Evolutionary conservation across 2,888 invertebrate species (phyloP).

Genomic region (Chirona hameri): DNA sequence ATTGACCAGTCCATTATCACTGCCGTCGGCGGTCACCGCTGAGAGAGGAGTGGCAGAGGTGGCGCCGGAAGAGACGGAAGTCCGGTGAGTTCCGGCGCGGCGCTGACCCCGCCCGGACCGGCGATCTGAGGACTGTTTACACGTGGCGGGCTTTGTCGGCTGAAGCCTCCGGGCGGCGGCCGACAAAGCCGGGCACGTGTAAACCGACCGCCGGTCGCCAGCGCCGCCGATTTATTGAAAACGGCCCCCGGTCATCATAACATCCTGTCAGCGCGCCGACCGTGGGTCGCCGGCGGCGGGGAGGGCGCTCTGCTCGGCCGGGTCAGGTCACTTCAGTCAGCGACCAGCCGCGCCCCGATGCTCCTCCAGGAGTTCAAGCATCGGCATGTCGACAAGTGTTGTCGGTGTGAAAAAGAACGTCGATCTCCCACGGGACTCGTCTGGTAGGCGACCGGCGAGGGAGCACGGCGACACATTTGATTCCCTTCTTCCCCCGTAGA

Average conservation of each 20-base stretch:
- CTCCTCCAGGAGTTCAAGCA: too few relatives aligned
- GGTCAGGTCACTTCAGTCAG: neutral
- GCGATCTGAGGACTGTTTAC: neutral
- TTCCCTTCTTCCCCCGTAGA: neutral
- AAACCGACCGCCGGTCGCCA: neutral
- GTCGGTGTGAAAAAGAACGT: too few relatives aligned
- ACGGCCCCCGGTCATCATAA: neutral
- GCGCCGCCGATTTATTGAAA: neutral
- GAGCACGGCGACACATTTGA: neutral
- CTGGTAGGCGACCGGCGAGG: neutral
- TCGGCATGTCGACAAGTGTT: neutral
- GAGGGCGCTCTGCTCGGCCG: neutral
- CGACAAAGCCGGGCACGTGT: neutral
- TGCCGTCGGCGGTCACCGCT: neutral
- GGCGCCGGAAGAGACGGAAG: neutral
- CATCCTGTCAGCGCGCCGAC: neutral
- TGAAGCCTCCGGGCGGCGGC: neutral
- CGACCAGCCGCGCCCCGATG: neutral
- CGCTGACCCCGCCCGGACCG: neutral
- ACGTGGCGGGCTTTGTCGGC: neutral
- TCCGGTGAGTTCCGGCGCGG: too few relatives aligned
- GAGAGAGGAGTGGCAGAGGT: neutral
- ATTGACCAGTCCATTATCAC: neutral
- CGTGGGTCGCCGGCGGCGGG: neutral
- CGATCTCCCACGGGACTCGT: neutral